Conservation (phyloP, 2,888 invertebrate species). For the Pomacea canaliculata region DNA sequence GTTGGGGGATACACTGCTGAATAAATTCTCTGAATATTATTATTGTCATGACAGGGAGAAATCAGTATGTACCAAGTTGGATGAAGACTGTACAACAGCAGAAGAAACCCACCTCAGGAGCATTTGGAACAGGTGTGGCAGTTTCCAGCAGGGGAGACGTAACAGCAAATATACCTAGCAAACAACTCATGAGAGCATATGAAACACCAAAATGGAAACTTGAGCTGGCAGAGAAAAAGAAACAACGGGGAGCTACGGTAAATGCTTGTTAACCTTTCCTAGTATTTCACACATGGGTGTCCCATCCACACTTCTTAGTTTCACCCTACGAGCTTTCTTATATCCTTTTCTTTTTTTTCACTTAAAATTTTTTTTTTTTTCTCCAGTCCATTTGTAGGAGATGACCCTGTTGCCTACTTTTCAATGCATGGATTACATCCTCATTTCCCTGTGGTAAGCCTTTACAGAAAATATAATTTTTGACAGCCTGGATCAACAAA, state of each 20-base stretch:
- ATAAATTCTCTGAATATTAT: background rate
- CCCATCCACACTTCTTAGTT: too few relatives aligned
- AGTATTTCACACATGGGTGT: too few relatives aligned
- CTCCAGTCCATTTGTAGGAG: too few relatives aligned
- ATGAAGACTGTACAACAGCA: slow-evolving; percentile 12
- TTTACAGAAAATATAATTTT: too few relatives aligned
- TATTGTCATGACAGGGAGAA: background rate
- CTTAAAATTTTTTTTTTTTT: too few relatives aligned
- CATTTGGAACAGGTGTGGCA: background rate
- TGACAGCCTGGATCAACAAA: too few relatives aligned
- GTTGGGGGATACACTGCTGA: too few relatives aligned
- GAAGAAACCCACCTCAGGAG: slow-evolving; percentile 13
- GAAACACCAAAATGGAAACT: slow-evolving; percentile 24
- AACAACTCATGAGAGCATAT: slow-evolving; percentile 21
- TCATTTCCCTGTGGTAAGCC: too few relatives aligned
- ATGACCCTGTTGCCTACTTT: too few relatives aligned
- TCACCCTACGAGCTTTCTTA: too few relatives aligned
- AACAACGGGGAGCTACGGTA: slow-evolving; percentile 16
- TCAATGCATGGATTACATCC: too few relatives aligned
- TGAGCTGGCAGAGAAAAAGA: slow-evolving; percentile 25
- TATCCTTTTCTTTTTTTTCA: too few relatives aligned
- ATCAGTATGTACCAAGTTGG: slow-evolving; percentile 23
- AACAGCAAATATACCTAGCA: background rate
- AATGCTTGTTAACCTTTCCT: background rate
- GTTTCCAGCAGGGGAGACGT: slow-evolving; percentile 1